Evolutionary conservation across 2,113 vertebrate genomes (phyloP), one percentile per base, ranked within the genome.

Genomic region (Melanerpes formicivorus): DNA sequence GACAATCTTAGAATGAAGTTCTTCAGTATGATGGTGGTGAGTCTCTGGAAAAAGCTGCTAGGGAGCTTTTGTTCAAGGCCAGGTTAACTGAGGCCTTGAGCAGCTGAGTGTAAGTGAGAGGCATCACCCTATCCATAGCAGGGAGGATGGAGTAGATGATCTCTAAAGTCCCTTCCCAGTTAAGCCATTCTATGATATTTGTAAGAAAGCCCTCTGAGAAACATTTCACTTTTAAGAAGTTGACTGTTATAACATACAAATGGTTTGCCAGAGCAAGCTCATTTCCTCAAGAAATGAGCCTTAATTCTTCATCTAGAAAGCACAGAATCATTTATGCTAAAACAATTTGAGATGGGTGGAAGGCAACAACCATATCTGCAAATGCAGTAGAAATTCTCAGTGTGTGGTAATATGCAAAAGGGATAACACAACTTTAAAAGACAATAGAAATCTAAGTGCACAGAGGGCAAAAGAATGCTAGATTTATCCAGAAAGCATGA

Each of bases 281-380:
- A 32, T 76, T 64, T 80, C 69, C 37, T 82, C 87, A 80, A 67
- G 42, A 89, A 93, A 71, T 73, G 46, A 74, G 54, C 86, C 84
- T 74, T 34, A 93, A 69, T 62, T 89, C 37, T 85, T 81, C n/a
- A 89, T 64, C n/a, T 74, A 90, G 62, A 23, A 95, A 94, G 90
- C 27, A 69, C 48, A 93, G 42, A 44, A 44, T 44, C 42, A 82
- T 84, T 74, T 62, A 67, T n/a, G 10, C 26, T 65, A 60, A 37
- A 88, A 32, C 29, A 40, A 44, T 30, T 34, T 66, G 27, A 91
- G 58, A 59, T 2, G 42, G 7, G 44, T 26, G 62, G 11, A 50
- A 66, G 46, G 26, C 30, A 87, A 90, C 14, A 80, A 32, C 5
- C 3, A 2, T 29, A 85, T 34, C 55, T 63, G 15, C 26, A 94